Conservation (phyloP, 1,140 invertebrate genomes). For the Drosophila dunni region DNA sequence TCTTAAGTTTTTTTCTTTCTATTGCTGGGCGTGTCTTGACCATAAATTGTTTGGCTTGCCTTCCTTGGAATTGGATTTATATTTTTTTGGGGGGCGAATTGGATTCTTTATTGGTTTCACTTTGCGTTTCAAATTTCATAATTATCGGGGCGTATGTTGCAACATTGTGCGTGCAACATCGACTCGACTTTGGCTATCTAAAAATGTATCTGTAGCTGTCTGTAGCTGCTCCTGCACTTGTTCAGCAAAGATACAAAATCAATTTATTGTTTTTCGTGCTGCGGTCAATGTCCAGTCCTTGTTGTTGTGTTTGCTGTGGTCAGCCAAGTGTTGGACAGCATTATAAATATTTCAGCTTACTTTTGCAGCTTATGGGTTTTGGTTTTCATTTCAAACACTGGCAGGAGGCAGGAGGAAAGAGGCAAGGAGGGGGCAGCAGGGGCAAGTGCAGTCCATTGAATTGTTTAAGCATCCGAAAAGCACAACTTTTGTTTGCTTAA, state of each 20-base stretch:
- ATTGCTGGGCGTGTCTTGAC: conserved; percentile 30
- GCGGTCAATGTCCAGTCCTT: conserved; percentile 32
- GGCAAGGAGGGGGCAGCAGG: background rate
- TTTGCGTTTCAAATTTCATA: conserved; percentile 50
- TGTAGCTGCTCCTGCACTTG: conserved; percentile 16
- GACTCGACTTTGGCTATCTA: background rate
- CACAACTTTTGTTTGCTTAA: conserved; percentile 32
- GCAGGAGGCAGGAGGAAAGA: background rate
- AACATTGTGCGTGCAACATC: conserved; percentile 38
- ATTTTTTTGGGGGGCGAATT: conserved; percentile 9
- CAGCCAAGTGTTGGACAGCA: conserved; percentile 56
- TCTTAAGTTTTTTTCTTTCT: conserved; percentile 28
- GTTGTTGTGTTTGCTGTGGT: conserved; percentile 34
- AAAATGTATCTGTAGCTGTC: conserved; percentile 17
- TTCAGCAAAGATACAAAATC: conserved; percentile 51
- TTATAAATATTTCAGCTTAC: conserved; percentile 57
- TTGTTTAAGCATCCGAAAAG: conserved; percentile 51
- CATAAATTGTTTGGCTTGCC: conserved; percentile 47
- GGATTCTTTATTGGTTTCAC: conserved; percentile 41
- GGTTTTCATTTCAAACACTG: conserved; percentile 5
- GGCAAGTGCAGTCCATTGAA: conserved; percentile 41
- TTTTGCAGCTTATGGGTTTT: conserved; percentile 48
- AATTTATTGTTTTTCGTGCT: conserved; percentile 53
- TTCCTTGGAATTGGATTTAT: conserved; percentile 51
- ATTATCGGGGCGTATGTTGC: conserved; percentile 52